Base-by-base conservation (phyloP, 2,888 invertebrate genomes). In the Chrysolina americana region DNA sequence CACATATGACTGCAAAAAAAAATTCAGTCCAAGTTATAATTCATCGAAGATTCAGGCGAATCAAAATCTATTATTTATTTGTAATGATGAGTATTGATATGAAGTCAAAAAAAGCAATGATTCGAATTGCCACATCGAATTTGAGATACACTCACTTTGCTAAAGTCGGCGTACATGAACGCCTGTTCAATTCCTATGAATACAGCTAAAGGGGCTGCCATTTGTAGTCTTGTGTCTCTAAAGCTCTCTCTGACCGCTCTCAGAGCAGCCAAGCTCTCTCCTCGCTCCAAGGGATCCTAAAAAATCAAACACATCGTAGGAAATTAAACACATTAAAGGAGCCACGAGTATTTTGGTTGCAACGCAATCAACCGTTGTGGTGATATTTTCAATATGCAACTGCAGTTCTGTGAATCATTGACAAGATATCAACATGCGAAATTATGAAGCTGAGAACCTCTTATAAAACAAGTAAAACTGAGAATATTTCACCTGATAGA, bases 171-270 rank as follows among this genome's bases (percentile, higher is more conserved):
- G 85, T 94, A 92, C 89, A 96, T 94, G 86, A 95, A 95, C 79
- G 94, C 95, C 88, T 95, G 95, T 86, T 95, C 95, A 74, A 95
- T 90, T 76, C 95, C 95, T 78, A 95, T 94, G 83, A 95, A 96
- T 56, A 95, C 89, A 4, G 94, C 94, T 87, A 95, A 90, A 0
- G 95, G 95, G 0, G 93, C 92, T 1, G 93, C 93, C 48, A 95
- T 91, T 80, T 93, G 90, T 48, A 95, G 88, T 68, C 92, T 89
- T 0, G 91, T 90, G 84, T 94, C 93, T 74, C 89, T 89, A 79
- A 92, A 91, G 1, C 90, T 88, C 48, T 88, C 88, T 70, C 86
- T 88, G 83, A 89, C 90, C 83, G 83, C 91, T 86, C 81, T 89
- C 83, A 84, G 88, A 81, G 65, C 90, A 85, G 83, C 89, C 87